phyloP scores from a whole-genome alignment of 2,113 vertebrate species.

The Todiramphus chloris region DNA sequence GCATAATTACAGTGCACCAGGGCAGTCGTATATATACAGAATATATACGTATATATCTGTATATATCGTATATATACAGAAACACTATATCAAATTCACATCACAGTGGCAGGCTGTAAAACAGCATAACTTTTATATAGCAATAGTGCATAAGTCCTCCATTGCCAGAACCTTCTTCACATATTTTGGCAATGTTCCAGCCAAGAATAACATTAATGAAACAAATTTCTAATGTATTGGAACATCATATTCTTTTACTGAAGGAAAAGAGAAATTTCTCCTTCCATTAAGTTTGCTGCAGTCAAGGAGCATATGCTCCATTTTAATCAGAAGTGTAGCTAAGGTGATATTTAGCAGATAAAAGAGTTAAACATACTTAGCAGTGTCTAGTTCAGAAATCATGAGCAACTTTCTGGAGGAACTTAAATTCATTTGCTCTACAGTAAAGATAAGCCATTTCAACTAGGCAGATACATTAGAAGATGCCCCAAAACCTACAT shows the following conservation, averaged over 20 bases:
- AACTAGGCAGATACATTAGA: background rate
- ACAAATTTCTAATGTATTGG: background rate
- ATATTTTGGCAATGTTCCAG: background rate
- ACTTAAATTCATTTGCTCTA: background rate
- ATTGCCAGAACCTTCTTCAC: background rate
- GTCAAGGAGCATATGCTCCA: background rate
- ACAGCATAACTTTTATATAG: background rate
- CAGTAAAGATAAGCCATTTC: background rate
- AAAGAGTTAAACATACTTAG: background rate
- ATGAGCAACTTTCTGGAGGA: background rate
- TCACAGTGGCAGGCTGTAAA: too few species aligned
- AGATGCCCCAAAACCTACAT: background rate
- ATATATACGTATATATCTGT: too few species aligned
- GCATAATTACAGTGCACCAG: background rate
- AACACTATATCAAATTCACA: background rate
- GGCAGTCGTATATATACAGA: too few species aligned
- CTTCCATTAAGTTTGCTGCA: background rate
- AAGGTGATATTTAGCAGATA: background rate
- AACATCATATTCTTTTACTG: background rate
- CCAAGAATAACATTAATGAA: background rate
- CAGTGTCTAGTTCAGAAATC: background rate
- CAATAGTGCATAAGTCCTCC: background rate
- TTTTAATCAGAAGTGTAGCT: background rate
- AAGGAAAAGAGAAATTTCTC: too few species aligned
- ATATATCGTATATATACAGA: too few species aligned